These are phyloP conservation scores for Lithophane leautieri DNA, from an alignment of 2,888 invertebrate genomes.

Conservation along the genomic window DNA sequence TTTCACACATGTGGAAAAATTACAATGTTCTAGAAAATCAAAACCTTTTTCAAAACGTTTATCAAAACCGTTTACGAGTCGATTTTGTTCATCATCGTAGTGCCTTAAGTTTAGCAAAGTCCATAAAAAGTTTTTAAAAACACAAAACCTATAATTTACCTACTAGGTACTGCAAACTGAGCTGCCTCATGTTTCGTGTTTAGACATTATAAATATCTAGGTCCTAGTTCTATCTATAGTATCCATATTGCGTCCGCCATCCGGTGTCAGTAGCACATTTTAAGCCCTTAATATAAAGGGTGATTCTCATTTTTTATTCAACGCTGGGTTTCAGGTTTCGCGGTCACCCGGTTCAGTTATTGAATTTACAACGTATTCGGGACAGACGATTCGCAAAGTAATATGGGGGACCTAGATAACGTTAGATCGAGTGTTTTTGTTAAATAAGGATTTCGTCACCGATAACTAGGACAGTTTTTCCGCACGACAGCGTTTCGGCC, in stretches of 20 bases:
- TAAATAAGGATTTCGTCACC: slow-evolving; percentile 44
- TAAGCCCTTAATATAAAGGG: slow-evolving; percentile 39
- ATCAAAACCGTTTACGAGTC: no score
- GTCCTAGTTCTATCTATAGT: neutral
- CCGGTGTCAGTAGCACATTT: slow-evolving; percentile 36
- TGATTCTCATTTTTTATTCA: slow-evolving; percentile 69
- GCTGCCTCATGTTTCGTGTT: neutral
- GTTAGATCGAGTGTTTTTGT: slow-evolving; percentile 56
- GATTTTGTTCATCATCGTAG: neutral
- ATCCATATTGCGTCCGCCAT: neutral
- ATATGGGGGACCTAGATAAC: slow-evolving; percentile 40
- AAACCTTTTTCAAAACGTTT: neutral
- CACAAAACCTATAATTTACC: neutral
- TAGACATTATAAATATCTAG: slow-evolving; percentile 5
- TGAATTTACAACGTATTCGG: slow-evolving; percentile 63
- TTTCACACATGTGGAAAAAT: neutral
- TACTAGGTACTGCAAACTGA: neutral
- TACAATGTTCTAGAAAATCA: neutral
- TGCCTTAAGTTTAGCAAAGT: neutral
- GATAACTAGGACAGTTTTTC: slow-evolving; percentile 46
- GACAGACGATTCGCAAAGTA: slow-evolving; percentile 42
- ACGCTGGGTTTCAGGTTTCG: slow-evolving; percentile 58
- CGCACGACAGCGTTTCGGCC: slow-evolving; percentile 33
- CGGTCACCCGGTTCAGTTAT: slow-evolving; percentile 68
- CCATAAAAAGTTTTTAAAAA: no score